Evolutionary conservation across 2,113 vertebrate species (phyloP), one percentile per base, ranked within the genome.

Genomic region (Phrynosoma blainvillii): DNA sequence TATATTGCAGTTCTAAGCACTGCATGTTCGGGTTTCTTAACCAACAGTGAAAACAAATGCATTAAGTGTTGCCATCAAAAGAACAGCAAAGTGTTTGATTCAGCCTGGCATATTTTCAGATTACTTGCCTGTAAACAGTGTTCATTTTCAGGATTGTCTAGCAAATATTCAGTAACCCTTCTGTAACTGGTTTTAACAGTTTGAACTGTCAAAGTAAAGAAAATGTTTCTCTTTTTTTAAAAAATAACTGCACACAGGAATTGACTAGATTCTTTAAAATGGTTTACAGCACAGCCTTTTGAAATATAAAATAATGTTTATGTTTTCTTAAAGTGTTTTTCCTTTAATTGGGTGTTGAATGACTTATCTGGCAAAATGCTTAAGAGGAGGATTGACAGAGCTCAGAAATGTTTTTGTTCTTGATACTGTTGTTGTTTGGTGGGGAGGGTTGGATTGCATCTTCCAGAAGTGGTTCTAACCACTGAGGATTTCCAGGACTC

Each of bases 101-200:
- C 23, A 32, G 7, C 36, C 85, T 32, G n/a, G 30, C 62, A 71
- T 30, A 30, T 79, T 79, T 90, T 83, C 47, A 85, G 42, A 21
- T 82, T 14, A 27, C 21, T 92, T 32, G 56, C 7, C 76, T 79
- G 25, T 73, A 84, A 54, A 52, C 23, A 76, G 47, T 85, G 5
- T 89, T 79, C 59, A 65, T 16, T 20, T 86, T 91, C 88, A 52
- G 30, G 87, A 84, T 87, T 54, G 2, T 62, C 25, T 87, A 87
- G 78, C 62, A 91, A 93, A 91, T 91, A 85, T 8, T 89, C 54
- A 73, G 25, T 88, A 56, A 89, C 90, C 78, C 79, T 59, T 84
- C 2, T 62, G 36, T 78, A 0, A 1, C 25, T 77, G 65, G 40
- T 47, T 77, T 65, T 77, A 85, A 42, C 74, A 77, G 25, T 76